Percentiles rank a stretch among this genome's conserved stretches.
These are phyloP conservation scores for human DNA, from an alignment of 2,113 vertebrate genomes.

Conservation along the genomic window DNA sequence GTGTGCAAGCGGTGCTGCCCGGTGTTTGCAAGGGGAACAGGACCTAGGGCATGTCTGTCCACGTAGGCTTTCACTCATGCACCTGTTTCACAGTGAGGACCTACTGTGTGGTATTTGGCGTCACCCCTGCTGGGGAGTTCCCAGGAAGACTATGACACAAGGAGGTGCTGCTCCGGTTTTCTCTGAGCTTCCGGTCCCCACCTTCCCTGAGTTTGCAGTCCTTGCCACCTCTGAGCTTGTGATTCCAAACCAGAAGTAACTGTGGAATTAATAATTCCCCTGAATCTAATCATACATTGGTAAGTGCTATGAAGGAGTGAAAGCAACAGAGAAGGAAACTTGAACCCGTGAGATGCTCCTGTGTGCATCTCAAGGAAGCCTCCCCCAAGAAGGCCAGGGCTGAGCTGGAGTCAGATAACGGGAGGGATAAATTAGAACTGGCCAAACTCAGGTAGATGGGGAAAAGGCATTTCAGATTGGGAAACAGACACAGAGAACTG, in stretches of 20 bases:
- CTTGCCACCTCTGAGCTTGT: not conserved
- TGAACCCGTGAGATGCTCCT: not conserved
- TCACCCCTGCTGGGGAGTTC: not conserved
- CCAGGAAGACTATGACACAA: not conserved
- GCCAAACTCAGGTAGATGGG: rapidly evolving
- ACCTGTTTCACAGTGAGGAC: not conserved
- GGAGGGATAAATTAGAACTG: rapidly evolving
- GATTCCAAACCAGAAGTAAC: not conserved
- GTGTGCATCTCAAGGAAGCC: not conserved
- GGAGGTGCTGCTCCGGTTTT: not conserved
- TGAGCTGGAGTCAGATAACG: not conserved
- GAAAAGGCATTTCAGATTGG: not conserved
- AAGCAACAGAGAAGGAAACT: too few relatives aligned
- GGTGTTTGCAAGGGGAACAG: not conserved
- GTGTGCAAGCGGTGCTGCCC: not conserved
- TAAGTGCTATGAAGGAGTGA: not conserved
- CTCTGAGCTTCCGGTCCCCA: not conserved
- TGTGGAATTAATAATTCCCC: not conserved
- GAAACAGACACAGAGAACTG: not conserved
- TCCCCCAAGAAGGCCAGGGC: not conserved
- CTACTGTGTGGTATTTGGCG: not conserved
- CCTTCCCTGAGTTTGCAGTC: not conserved
- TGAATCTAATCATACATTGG: too few relatives aligned
- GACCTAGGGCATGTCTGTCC: too few relatives aligned
- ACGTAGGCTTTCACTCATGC: rapidly evolving